These are phyloP conservation scores for Limnephilus lunatus DNA, from an alignment of 2,888 invertebrate species.

Conservation along the genomic window DNA sequence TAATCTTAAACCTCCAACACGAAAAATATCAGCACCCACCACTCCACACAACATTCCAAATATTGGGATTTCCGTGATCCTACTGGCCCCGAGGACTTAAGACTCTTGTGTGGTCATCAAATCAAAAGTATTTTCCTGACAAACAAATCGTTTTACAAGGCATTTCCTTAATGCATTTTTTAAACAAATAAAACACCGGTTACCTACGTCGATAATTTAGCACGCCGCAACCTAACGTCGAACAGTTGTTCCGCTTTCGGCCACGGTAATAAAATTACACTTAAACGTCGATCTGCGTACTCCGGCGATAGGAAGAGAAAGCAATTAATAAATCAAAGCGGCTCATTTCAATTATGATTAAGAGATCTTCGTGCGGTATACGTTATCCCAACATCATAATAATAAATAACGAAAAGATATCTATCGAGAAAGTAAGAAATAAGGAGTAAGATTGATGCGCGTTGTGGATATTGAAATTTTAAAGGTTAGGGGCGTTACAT, in stretches of 20 bases:
- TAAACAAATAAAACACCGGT: neutral
- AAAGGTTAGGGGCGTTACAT: constrained; percentile 35
- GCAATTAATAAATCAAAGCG: constrained; percentile 57
- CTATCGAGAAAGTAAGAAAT: constrained; percentile 24
- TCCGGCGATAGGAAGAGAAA: constrained; percentile 51
- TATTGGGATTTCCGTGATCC: neutral
- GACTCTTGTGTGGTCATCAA: neutral
- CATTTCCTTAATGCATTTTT: neutral
- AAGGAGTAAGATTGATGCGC: constrained; percentile 12
- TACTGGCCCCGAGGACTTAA: neutral
- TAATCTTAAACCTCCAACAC: neutral
- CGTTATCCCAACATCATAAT: constrained; percentile 8
- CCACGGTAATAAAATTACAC: constrained; percentile 21
- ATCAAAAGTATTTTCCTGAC: neutral
- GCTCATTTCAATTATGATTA: constrained; percentile 53
- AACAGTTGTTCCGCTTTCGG: constrained; percentile 43
- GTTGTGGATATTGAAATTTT: constrained; percentile 24
- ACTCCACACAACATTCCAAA: neutral
- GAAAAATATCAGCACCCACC: neutral
- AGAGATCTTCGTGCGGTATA: constrained; percentile 33
- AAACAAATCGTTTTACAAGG: neutral
- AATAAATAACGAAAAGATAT: constrained; percentile 21
- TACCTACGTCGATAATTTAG: neutral
- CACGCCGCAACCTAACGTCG: neutral
- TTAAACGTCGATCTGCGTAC: constrained; percentile 23